Evolutionary conservation across 64 coral and sea anemone species (phyloP), one percentile per base, ranked within the genome.

Genomic region (Anthopleura sola): DNA sequence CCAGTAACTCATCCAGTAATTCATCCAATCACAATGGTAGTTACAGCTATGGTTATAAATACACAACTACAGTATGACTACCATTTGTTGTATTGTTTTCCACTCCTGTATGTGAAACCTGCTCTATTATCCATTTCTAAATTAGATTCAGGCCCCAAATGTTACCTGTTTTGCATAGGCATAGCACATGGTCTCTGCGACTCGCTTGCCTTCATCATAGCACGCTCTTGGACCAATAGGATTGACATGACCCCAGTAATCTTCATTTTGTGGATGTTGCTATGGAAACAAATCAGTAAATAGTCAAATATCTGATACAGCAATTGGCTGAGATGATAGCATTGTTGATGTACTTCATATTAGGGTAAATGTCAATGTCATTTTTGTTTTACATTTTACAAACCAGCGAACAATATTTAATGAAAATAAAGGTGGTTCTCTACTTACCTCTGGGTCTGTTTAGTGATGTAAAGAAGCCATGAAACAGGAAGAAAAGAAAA

Each of bases 201-300:
- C 97, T 87, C 97, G 83, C 69, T 99, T 99, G 38, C 92, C 97
- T 66, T 99, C 97, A 60, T 99, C 97, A 54, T 99, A 99, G 88
- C 97, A 99, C 0, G 97, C 92, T 80, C 97, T 78, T 12, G 97
- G 97, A 36, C 97, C 97, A 44, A 99, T 92, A 14, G 97, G 93
- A 31, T 99, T 99, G 0, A 99, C 97, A 75, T 99, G 97, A 36
- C 97, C 97, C 97, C 97, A 99, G 60, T 99, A 99, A n/a, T 99
- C 97, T 50, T 99, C 97, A 14, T 87, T 82, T 88, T 99, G 97
- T 5, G 97, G 97, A 82, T 99, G 97, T 83, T 90, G 82, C 96
- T 98, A 23, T 44, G 3, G 31, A 53, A 18, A 38, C 36, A 8
- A 79, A 3, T 12, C 47, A 44, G 23, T 79, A 77, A 34, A 37